phyloP scores from a whole-genome alignment of 2,797 vertebrate genomes.

The Carduelis carduelis region DNA sequence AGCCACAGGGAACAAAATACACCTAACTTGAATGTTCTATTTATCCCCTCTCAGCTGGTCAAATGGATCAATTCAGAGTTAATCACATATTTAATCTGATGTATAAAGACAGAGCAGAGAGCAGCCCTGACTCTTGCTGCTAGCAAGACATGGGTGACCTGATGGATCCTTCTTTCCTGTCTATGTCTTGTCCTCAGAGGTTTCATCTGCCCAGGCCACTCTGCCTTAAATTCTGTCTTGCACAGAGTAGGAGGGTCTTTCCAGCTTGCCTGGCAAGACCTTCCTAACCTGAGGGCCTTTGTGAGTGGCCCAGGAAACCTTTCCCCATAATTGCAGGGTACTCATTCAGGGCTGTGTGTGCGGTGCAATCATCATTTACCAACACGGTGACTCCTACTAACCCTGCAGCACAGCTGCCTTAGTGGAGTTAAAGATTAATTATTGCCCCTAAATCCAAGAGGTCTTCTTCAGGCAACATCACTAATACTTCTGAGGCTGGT shows the following conservation, averaged over 20 bases:
- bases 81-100: background rate
- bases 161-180: background rate
- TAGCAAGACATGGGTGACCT: background rate
- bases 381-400: background rate
- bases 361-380: background rate
- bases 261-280: background rate
- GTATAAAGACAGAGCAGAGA: background rate
- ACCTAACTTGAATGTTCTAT: background rate
- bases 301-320: background rate
- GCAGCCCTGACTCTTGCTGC: background rate
- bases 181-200: background rate
- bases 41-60: background rate
- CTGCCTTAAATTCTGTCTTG: background rate
- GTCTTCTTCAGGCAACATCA: constrained; percentile 44
- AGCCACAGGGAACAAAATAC: background rate
- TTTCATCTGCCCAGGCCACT: background rate
- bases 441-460: background rate
- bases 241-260: background rate
- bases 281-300: background rate
- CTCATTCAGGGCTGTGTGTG: background rate
- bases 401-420: background rate
- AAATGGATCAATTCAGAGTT: background rate
- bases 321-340: constrained; percentile 7
- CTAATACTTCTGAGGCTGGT: background rate
- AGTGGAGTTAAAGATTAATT: constrained; percentile 42